phyloP scores from a whole-genome alignment of 2,888 invertebrate species.

The Hofmannophila pseudospretella region DNA sequence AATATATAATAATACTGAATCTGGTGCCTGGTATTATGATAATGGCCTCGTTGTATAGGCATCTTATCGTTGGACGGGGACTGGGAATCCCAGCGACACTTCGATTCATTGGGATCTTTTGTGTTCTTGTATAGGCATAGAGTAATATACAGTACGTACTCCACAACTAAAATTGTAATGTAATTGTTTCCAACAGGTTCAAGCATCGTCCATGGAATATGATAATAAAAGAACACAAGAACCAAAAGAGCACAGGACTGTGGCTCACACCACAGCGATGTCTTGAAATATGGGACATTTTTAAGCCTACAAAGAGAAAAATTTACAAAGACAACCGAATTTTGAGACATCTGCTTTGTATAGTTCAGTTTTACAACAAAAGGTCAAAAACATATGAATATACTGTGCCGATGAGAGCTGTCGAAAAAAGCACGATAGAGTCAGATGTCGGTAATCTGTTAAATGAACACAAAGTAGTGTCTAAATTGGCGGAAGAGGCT shows the following conservation, averaged over 20 bases:
- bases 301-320: conserved; percentile 38
- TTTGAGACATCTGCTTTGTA: conserved; percentile 45
- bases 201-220: conserved; percentile 60
- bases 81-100: too few relatives aligned
- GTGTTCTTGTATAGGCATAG: too few relatives aligned
- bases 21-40: too few relatives aligned
- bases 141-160: too few relatives aligned
- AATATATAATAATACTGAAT: too few relatives aligned
- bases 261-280: conserved; percentile 50
- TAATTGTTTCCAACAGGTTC: conserved; percentile 39
- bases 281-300: conserved; percentile 55
- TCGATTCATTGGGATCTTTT: too few relatives aligned
- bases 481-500: conserved; percentile 18
- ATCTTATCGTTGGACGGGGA: too few relatives aligned
- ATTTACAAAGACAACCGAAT: conserved; percentile 32
- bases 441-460: conserved; percentile 29
- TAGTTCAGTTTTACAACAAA: conserved; percentile 41
- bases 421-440: conserved; percentile 45
- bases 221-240: conserved; percentile 51
- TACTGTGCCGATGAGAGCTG: conserved; percentile 21
- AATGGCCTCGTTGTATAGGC: too few relatives aligned
- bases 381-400: conserved; percentile 12
- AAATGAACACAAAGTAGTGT: conserved; percentile 29
- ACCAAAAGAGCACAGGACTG: conserved; percentile 33
- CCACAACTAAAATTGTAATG: too few relatives aligned